Evolutionary conservation across 92 coral and sea anemone species (phyloP), one percentile per base, ranked within the genome.

Genomic region (Epizoanthus rinbou): DNA sequence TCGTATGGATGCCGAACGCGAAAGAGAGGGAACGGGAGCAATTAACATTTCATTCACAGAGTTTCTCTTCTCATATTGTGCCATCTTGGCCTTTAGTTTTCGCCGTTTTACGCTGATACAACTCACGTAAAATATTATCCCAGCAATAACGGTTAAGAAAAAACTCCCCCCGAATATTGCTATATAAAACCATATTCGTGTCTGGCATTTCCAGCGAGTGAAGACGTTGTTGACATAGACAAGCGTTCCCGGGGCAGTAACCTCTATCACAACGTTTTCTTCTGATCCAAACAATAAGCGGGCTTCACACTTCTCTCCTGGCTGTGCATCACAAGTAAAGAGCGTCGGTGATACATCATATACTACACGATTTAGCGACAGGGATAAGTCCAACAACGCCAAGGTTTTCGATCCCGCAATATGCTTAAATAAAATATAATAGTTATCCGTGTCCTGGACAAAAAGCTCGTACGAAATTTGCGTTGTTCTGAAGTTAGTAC

Each of bases 161-260:
- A 87, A 87, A 8, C 91, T 88, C 21, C 94, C 98, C 3, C 82
- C 93, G 39, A 93, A 93, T 8, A 89, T 92, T 56, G 94, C 94
- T 5, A 89, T 45, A 59, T 86, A 91, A 78, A 93, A 93, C 98
- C 98, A 93, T 75, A 91, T 79, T 10, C 98, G 91, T 23, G 98
- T 92, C 81, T 87, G 89, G 69, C 98, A 93, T 10, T 69, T 79
- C 98, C 98, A 93, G 52, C 88, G 86, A 62, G 88, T 67, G 35
- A 68, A 59, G 58, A 83, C 73, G 73, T 89, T 93, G 69, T 76
- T 82, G 72, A 68, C 75, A 68, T 87, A 84, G 76, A 87, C 53
- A 8, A 75, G 83, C 11, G 74, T 59, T 1, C 65, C 31, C 43
- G 91, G 64, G 15, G 72, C 58, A 24, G 87, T 75, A 62, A 93